Conservation (phyloP, 2,797 vertebrate genomes). For the Megalops cyprinoides region DNA sequence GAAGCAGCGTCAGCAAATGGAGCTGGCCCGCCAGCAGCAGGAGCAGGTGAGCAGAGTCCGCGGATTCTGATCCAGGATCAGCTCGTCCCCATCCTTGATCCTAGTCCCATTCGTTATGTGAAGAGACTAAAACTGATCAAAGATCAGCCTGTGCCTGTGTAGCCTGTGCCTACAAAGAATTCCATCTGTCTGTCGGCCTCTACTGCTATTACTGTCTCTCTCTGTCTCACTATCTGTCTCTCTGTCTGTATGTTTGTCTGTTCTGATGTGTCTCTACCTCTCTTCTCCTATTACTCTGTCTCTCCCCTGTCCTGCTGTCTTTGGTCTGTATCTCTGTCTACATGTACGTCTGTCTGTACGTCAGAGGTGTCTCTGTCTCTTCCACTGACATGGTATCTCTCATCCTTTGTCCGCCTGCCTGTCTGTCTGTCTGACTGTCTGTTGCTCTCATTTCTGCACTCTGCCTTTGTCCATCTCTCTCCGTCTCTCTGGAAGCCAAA, state of each 20-base stretch:
- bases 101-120: too few relatives aligned
- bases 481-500: background rate
- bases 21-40: slow-evolving; percentile 93
- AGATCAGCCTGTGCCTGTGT: background rate
- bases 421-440: background rate
- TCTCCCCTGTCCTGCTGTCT: too few relatives aligned
- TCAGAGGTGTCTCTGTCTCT: background rate
- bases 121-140: too few relatives aligned
- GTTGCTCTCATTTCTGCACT: too few relatives aligned
- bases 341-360: too few relatives aligned
- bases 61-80: slow-evolving; percentile 5
- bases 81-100: too few relatives aligned
- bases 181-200: background rate
- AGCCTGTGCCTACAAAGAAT: background rate
- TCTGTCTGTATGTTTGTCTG: background rate
- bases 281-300: background rate
- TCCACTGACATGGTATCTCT: background rate
- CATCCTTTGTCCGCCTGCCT: too few relatives aligned
- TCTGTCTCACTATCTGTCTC: too few relatives aligned
- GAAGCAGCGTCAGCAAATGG: slow-evolving; percentile 95
- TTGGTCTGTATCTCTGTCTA: too few relatives aligned
- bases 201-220: too few relatives aligned
- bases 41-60: slow-evolving; percentile 84
- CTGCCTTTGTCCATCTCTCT: background rate
- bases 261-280: background rate